phyloP scores from a whole-genome alignment of 2,113 vertebrate species.

The Brachypteracias leptosomus region DNA sequence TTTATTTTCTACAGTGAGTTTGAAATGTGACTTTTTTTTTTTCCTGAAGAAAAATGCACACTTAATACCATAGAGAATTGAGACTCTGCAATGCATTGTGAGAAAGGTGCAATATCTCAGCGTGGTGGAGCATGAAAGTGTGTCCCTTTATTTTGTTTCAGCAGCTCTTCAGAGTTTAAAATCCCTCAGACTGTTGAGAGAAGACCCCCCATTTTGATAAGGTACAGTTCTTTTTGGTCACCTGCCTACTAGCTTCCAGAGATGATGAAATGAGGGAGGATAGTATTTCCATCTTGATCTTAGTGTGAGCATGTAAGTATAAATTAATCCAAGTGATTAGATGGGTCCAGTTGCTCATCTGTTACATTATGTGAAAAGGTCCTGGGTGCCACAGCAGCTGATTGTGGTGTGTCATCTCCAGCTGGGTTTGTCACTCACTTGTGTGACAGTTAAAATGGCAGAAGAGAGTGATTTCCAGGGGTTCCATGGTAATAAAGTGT shows the following conservation, averaged over 20 bases:
- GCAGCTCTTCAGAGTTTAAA: constrained; percentile 13
- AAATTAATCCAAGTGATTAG: neutral
- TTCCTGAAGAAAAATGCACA: neutral
- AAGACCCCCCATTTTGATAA: neutral
- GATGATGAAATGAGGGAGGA: neutral
- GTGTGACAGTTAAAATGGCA: neutral
- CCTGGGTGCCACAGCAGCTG: neutral
- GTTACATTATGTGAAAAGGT: neutral
- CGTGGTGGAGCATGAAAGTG: neutral
- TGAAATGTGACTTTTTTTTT: neutral
- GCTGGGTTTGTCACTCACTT: neutral
- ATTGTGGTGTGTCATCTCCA: neutral
- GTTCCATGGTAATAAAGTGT: neutral
- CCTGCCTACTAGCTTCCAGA: neutral
- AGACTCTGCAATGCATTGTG: constrained; percentile 19
- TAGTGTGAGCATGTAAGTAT: neutral
- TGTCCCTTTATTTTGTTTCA: constrained; percentile 32
- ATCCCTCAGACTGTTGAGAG: neutral
- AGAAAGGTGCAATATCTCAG: constrained; percentile 9
- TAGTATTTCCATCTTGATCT: neutral
- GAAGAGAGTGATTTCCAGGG: neutral
- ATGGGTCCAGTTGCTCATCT: neutral
- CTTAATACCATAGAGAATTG: neutral
- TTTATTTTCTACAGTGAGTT: constrained; percentile 15
- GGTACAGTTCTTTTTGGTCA: neutral